Evolutionary conservation across 1,140 invertebrate genomes (phyloP).

Genomic region (Caenorhabditis latens): DNA sequence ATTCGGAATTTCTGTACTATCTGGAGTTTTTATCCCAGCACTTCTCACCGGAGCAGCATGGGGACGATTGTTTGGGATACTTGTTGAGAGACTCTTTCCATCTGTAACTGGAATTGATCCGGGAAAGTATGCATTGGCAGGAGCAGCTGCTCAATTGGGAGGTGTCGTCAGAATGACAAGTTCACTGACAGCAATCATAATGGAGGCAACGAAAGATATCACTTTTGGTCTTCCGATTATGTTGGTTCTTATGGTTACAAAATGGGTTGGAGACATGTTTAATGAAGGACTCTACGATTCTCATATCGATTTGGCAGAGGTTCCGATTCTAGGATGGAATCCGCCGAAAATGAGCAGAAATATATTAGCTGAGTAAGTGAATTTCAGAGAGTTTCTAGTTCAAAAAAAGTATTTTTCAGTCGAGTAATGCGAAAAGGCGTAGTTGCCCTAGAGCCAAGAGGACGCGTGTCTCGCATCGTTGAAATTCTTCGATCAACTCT

Average conservation of each 20-base stretch:
- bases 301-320: conserved; percentile 88
- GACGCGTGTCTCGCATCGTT: conserved; percentile 67
- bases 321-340: conserved; percentile 92
- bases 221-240: conserved; percentile 86
- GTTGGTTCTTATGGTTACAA: conserved; percentile 87
- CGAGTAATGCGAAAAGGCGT: conserved; percentile 76
- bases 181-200: conserved; percentile 74
- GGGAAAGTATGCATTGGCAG: conserved; percentile 95
- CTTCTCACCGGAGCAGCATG: conserved; percentile 94
- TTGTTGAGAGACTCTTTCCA: conserved; percentile 82
- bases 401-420: conserved; percentile 8
- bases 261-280: conserved; percentile 97
- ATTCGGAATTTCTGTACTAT: conserved; percentile 92
- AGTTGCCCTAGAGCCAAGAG: conserved; percentile 69
- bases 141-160: conserved; percentile 93
- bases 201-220: conserved; percentile 82
- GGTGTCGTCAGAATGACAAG: conserved; percentile 89
- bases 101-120: conserved; percentile 82
- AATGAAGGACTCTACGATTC: conserved; percentile 98
- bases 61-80: conserved; percentile 86
- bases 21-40: conserved; percentile 96
- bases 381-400: neutral
- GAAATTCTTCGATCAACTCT: conserved; percentile 68
- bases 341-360: conserved; percentile 89
- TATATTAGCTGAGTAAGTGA: conserved; percentile 80